Conservation (phyloP, 1,140 invertebrate genomes). For the Brachionus manjavacas region DNA sequence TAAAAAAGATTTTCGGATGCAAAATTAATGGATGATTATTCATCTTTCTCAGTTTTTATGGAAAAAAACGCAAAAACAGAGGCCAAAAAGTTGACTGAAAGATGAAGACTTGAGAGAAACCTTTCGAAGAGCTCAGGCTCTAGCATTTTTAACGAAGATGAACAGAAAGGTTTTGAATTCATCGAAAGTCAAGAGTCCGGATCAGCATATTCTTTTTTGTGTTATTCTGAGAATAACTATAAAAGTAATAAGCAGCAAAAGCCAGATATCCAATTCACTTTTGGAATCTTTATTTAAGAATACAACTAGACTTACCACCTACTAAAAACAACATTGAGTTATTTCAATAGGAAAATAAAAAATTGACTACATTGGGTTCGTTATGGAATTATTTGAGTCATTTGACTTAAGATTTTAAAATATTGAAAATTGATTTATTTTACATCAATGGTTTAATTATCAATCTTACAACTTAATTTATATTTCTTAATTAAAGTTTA, state of each 20-base stretch:
- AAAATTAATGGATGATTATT: background rate
- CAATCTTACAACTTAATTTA: no score
- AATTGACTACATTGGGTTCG: no score
- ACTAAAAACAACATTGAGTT: background rate
- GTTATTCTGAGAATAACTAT: no score
- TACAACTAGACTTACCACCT: background rate
- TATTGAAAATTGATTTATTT: no score
- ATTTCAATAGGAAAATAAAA: background rate
- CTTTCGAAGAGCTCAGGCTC: background rate
- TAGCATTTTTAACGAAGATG: background rate
- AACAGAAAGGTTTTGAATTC: no score
- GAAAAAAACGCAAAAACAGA: background rate
- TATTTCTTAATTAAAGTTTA: no score
- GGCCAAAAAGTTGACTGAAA: constrained; percentile 2
- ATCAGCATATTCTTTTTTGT: no score
- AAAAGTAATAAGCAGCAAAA: background rate
- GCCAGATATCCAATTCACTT: background rate
- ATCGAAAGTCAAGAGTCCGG: no score
- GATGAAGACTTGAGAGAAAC: background rate
- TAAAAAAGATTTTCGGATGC: background rate
- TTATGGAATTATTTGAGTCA: no score
- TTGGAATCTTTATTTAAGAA: background rate
- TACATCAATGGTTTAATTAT: no score
- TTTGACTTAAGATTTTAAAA: no score
- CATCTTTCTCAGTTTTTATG: background rate